These are phyloP conservation scores for Myrmecophaga tridactyla DNA, from an alignment of 2,113 vertebrate genomes.

Conservation along the genomic window DNA sequence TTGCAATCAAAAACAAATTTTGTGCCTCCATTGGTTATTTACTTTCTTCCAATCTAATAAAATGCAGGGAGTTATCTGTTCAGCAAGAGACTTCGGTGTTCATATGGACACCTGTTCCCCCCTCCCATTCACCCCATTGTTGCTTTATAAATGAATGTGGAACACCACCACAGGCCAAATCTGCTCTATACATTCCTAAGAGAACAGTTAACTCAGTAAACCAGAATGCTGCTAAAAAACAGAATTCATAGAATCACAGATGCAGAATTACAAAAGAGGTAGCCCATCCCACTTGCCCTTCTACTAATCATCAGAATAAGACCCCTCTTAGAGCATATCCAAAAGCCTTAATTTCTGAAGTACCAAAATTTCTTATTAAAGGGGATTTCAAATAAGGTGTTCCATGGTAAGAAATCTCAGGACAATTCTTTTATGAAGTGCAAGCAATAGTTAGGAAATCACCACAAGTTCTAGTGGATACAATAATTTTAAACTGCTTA, in stretches of 20 bases:
- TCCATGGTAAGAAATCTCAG: not conserved
- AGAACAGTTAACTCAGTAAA: constrained; percentile 20
- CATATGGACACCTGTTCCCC: not conserved
- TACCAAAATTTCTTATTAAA: not conserved
- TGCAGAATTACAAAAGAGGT: not conserved
- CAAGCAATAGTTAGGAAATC: not conserved
- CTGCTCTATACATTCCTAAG: not conserved
- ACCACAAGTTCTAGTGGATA: not conserved
- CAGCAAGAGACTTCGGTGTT: not conserved
- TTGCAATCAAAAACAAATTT: not conserved
- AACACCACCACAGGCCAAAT: not conserved
- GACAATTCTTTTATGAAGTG: not conserved
- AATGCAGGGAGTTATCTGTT: not conserved
- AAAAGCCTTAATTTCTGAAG: not conserved
- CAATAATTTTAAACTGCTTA: not conserved
- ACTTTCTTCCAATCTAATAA: constrained; percentile 5
- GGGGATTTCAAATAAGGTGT: not conserved
- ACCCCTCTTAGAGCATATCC: not conserved
- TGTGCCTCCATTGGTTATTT: not conserved
- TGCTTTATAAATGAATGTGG: constrained; percentile 15
- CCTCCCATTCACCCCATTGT: not conserved
- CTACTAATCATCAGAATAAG: not conserved
- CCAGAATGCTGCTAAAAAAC: not conserved
- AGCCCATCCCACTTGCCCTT: not conserved
- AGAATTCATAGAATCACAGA: not conserved